phyloP scores from a whole-genome alignment of 2,113 vertebrate species.

The Sigmodon hispidus region DNA sequence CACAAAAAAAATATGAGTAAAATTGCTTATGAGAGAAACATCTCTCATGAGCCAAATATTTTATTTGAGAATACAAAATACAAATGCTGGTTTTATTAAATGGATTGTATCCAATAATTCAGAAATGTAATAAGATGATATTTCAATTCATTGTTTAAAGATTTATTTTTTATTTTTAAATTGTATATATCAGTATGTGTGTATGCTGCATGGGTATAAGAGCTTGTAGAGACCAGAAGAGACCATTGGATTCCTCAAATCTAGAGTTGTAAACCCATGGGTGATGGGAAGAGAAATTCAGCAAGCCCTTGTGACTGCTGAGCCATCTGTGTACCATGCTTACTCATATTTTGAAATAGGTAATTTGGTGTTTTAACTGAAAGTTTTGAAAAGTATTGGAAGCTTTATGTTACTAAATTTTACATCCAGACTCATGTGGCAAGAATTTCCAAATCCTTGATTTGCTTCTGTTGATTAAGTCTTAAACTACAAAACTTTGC shows the following conservation, averaged over 20 bases:
- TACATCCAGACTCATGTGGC: not conserved
- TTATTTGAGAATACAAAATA: slow-evolving; percentile 61
- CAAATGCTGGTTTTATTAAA: slow-evolving; percentile 57
- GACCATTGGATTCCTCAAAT: no score
- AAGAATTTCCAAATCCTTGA: not conserved
- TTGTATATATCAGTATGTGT: not conserved
- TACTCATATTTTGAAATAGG: no score
- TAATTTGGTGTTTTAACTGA: slow-evolving; percentile 4
- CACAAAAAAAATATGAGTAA: slow-evolving; percentile 60
- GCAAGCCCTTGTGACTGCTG: not conserved
- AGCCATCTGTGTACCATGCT: no score
- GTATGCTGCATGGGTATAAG: not conserved
- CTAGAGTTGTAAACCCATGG: not conserved
- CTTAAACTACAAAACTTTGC: slow-evolving; percentile 51
- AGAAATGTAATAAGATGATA: slow-evolving; percentile 45
- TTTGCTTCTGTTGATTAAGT: slow-evolving; percentile 50
- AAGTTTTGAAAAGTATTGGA: slow-evolving; percentile 35
- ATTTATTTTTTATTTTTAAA: not conserved
- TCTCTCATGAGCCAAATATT: slow-evolving; percentile 57
- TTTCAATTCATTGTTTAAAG: not conserved
- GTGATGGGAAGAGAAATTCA: not conserved
- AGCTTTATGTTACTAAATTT: slow-evolving; percentile 19
- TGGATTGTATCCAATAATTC: slow-evolving; percentile 35
- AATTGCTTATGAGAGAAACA: slow-evolving; percentile 76
- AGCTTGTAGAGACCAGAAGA: not conserved